phyloP scores from a whole-genome alignment of 2,113 vertebrate genomes.

The Mirounga angustirostris region DNA sequence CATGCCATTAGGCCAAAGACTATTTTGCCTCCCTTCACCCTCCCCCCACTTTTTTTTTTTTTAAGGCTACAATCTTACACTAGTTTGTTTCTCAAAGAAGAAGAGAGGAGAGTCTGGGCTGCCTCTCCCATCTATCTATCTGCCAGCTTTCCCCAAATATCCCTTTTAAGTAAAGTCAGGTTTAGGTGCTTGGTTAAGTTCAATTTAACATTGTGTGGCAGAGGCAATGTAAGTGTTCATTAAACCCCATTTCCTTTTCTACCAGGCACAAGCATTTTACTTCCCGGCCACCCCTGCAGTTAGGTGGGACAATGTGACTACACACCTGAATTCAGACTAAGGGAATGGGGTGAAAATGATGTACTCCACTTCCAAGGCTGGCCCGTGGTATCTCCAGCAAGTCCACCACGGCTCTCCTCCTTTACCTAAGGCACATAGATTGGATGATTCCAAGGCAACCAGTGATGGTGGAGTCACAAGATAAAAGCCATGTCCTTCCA shows the following conservation, averaged over 20 bases:
- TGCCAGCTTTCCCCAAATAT: background rate
- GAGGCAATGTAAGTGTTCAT: background rate
- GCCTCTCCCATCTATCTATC: background rate
- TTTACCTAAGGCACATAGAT: background rate
- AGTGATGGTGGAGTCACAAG: background rate
- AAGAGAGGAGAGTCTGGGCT: background rate
- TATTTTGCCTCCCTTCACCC: background rate
- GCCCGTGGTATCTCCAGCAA: background rate
- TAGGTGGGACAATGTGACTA: background rate
- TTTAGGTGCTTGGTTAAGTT: background rate
- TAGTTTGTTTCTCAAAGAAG: background rate
- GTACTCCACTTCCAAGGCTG: background rate
- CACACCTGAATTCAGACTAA: background rate
- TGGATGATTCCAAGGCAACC: background rate
- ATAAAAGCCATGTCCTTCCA: background rate
- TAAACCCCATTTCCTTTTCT: slow-evolving; percentile 14
- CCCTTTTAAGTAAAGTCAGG: background rate
- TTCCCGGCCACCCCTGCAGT: background rate
- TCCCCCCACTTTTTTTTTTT: background rate
- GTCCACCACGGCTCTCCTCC: background rate
- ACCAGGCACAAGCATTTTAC: background rate
- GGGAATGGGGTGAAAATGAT: background rate
- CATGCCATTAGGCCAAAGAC: background rate
- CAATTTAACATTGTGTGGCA: background rate
- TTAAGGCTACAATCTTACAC: background rate